These are phyloP conservation scores for Papilio elwesi DNA, from an alignment of 2,888 invertebrate species.

Conservation along the genomic window DNA sequence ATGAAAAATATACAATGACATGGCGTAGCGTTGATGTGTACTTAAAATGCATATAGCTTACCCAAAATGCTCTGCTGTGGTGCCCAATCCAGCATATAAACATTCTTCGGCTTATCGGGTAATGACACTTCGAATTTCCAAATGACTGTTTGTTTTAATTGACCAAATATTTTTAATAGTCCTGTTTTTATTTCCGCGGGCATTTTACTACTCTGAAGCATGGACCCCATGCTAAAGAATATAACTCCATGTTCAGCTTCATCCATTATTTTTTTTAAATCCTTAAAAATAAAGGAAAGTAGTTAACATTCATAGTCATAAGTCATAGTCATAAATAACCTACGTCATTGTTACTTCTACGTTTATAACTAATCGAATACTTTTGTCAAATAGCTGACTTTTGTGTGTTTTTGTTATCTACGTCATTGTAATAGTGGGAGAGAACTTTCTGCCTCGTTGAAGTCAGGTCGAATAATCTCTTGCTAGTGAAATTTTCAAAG, in stretches of 20 bases:
- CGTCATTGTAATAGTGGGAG: too few relatives aligned
- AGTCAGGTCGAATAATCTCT: too few relatives aligned
- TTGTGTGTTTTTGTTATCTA: too few relatives aligned
- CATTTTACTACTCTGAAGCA: slow-evolving; percentile 62
- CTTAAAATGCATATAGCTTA: slow-evolving; percentile 41
- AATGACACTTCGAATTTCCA: slow-evolving; percentile 63
- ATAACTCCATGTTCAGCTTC: slow-evolving; percentile 72
- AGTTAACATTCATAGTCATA: neutral
- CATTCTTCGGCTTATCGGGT: slow-evolving; percentile 54
- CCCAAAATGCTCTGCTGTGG: slow-evolving; percentile 64
- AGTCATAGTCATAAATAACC: too few relatives aligned
- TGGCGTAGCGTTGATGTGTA: too few relatives aligned
- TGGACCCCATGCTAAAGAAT: slow-evolving; percentile 80
- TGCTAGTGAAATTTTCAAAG: too few relatives aligned
- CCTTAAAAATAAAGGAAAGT: slow-evolving; percentile 48
- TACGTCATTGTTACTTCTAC: too few relatives aligned
- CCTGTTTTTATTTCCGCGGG: slow-evolving; percentile 58
- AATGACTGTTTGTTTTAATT: slow-evolving; percentile 74
- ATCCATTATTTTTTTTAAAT: slow-evolving; percentile 70
- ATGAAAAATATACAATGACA: too few relatives aligned
- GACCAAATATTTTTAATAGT: slow-evolving; percentile 66
- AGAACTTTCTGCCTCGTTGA: too few relatives aligned
- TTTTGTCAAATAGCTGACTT: too few relatives aligned
- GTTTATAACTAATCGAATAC: too few relatives aligned
- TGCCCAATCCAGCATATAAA: slow-evolving; percentile 60